Percentiles rank a stretch among this genome's conserved stretches.
These are phyloP conservation scores for Cepaea nemoralis DNA, from an alignment of 1,140 invertebrate species.

Conservation along the genomic window DNA sequence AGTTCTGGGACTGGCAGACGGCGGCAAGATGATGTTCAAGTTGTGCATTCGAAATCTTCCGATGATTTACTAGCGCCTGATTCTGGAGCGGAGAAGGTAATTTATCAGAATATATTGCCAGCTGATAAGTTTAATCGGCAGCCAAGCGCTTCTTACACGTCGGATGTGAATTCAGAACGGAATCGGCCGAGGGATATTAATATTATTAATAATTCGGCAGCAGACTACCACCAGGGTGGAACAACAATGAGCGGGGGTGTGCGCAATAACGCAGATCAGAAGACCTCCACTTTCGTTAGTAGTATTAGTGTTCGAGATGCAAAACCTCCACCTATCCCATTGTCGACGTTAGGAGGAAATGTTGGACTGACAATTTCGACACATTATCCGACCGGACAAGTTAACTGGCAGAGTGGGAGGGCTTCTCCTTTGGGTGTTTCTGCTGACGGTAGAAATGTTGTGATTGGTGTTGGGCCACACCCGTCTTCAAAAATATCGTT, in stretches of 20 bases:
- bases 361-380: constrained; percentile 16
- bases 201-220: not conserved
- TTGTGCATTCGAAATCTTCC: not conserved
- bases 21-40: not conserved
- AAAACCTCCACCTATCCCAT: constrained; percentile 43
- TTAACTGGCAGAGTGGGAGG: constrained; percentile 34
- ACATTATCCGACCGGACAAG: constrained; percentile 8
- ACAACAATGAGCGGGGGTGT: not conserved
- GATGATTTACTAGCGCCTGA: not conserved
- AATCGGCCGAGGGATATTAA: not conserved
- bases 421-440: constrained; percentile 22
- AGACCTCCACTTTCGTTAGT: constrained; percentile 31
- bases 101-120: not conserved
- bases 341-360: constrained; percentile 38
- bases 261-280: constrained; percentile 29
- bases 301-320: constrained; percentile 22
- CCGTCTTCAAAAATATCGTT: constrained; percentile 44
- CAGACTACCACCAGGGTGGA: not conserved
- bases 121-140: not conserved
- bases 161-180: not conserved
- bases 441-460: constrained; percentile 41
- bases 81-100: not conserved
- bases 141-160: not conserved
- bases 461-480: constrained; percentile 44
- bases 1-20: not conserved